Percentiles rank a stretch among this genome's conserved stretches.
phyloP scores from a whole-genome alignment of 2,797 vertebrate species.

The Thaleichthys pacificus region DNA sequence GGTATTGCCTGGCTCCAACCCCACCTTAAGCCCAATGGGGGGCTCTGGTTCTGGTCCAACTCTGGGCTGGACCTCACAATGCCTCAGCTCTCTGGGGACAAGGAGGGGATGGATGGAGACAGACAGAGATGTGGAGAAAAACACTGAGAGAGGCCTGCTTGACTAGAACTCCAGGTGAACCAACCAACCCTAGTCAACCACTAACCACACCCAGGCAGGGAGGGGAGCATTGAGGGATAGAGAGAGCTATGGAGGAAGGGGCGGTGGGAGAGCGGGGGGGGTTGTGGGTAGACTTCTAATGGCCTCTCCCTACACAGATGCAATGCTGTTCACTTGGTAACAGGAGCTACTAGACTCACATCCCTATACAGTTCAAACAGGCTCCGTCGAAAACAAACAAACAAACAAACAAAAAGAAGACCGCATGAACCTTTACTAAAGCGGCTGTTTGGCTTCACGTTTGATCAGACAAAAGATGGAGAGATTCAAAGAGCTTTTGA shows the following conservation, averaged over 20 bases:
- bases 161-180: background rate
- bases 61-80: constrained; percentile 11
- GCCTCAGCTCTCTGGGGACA: background rate
- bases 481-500: background rate
- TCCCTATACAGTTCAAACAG: background rate
- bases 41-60: constrained; percentile 5
- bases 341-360: background rate
- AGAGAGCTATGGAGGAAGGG: background rate
- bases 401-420: background rate
- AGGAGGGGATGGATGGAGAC: background rate
- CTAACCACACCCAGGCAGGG: too few relatives aligned
- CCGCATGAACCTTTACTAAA: background rate
- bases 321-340: constrained; percentile 7
- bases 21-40: background rate
- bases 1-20: background rate
- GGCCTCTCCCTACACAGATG: constrained; percentile 3
- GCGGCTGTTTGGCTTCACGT: background rate
- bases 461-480: too few relatives aligned
- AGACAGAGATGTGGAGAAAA: background rate
- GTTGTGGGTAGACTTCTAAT: background rate
- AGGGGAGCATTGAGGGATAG: background rate
- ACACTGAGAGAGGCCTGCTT: background rate
- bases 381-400: background rate
- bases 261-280: background rate
- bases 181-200: too few relatives aligned